phyloP scores from a whole-genome alignment of 2,888 invertebrate species.

The Pycnomerus fuliginosus region DNA sequence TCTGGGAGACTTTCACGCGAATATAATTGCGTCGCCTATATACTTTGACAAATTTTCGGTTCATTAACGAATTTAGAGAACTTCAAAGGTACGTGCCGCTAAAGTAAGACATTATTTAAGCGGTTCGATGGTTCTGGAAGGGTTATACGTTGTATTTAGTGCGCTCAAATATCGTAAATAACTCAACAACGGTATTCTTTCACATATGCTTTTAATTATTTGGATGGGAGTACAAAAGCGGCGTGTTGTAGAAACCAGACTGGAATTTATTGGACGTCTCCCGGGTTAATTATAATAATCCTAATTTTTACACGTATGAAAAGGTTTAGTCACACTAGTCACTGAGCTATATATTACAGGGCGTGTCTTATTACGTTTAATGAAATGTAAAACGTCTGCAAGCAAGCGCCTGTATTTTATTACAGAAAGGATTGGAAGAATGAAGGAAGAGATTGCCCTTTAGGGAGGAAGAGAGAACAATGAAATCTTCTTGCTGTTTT shows the following conservation, averaged over 20 bases:
- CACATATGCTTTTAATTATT: slow-evolving; percentile 45
- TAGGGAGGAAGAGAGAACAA: slow-evolving; percentile 37
- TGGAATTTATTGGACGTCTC: slow-evolving; percentile 10
- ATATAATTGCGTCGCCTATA: too few species aligned
- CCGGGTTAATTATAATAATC: slow-evolving; percentile 14
- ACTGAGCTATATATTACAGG: slow-evolving; percentile 9
- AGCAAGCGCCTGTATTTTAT: slow-evolving; percentile 45
- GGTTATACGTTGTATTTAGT: slow-evolving; percentile 34
- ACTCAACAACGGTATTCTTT: slow-evolving; percentile 33
- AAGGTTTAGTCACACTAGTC: slow-evolving; percentile 11
- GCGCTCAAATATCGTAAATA: slow-evolving; percentile 35
- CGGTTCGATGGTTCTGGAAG: slow-evolving; percentile 34
- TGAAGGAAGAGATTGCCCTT: slow-evolving; percentile 42
- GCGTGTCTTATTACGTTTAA: slow-evolving; percentile 32
- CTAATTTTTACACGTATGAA: slow-evolving; percentile 13
- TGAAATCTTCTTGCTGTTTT: slow-evolving; percentile 37
- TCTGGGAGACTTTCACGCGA: too few species aligned
- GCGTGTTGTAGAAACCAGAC: neutral
- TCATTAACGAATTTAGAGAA: slow-evolving; percentile 16
- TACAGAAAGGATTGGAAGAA: slow-evolving; percentile 44
- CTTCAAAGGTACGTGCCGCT: slow-evolving; percentile 33
- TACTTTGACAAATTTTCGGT: slow-evolving; percentile 23
- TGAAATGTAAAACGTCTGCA: slow-evolving; percentile 47
- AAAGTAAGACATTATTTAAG: slow-evolving; percentile 37
- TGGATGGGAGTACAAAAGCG: slow-evolving; percentile 6